A percentile compares a stretch with the other conserved stretches of the same genome.
These are phyloP conservation scores for Synergus laeviventris DNA, from an alignment of 2,888 invertebrate species.

Conservation along the genomic window DNA sequence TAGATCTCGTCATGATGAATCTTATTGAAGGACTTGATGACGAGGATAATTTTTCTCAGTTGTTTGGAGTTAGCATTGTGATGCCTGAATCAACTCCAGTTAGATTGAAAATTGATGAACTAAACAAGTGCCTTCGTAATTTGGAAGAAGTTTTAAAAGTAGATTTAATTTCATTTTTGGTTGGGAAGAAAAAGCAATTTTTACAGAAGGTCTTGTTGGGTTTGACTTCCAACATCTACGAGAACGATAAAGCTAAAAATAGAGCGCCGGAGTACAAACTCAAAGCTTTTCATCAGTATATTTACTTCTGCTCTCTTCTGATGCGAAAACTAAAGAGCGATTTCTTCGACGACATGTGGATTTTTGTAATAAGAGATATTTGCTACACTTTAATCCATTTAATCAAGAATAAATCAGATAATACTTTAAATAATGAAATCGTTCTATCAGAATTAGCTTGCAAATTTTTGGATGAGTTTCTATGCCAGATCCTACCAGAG, in stretches of 20 bases:
- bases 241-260: constrained; percentile 71
- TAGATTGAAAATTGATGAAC: constrained; percentile 74
- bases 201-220: constrained; percentile 78
- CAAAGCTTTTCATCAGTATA: constrained; percentile 79
- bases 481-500: constrained; percentile 75
- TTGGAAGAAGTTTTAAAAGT: constrained; percentile 75
- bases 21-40: constrained; percentile 71
- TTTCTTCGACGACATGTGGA: constrained; percentile 74
- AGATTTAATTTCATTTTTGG: constrained; percentile 59
- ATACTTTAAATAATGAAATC: constrained; percentile 50
- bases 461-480: constrained; percentile 75
- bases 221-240: constrained; percentile 77
- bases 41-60: constrained; percentile 75
- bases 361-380: constrained; percentile 79
- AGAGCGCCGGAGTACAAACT: constrained; percentile 76
- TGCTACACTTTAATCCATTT: constrained; percentile 78
- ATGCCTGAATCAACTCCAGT: constrained; percentile 73
- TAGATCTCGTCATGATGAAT: constrained; percentile 69
- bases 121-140: constrained; percentile 75
- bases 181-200: constrained; percentile 74
- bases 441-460: constrained; percentile 64
- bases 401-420: constrained; percentile 70
- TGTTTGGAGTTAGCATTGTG: constrained; percentile 70
- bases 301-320: constrained; percentile 77
- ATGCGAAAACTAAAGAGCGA: constrained; percentile 72